Evolutionary conservation across 2,113 vertebrate species (phyloP).

Genomic region (Aptenodytes forsteri): DNA sequence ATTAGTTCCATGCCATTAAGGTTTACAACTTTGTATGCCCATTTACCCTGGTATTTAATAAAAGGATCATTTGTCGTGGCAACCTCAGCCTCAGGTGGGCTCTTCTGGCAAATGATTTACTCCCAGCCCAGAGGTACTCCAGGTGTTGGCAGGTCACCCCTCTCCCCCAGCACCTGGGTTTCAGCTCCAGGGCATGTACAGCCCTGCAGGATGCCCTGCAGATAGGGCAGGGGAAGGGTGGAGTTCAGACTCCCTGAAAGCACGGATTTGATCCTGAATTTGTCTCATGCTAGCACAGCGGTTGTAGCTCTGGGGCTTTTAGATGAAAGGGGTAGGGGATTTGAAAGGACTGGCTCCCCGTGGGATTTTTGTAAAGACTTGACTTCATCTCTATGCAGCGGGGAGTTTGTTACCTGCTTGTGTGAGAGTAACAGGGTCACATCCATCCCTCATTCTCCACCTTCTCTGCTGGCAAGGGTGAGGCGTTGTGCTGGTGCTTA

Average conservation of each 20-base stretch:
- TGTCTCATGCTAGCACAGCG: not conserved
- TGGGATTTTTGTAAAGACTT: not conserved
- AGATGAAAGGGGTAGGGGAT: not conserved
- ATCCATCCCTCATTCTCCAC: not conserved
- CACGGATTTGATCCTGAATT: not conserved
- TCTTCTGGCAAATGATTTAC: not conserved
- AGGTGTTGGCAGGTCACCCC: not conserved
- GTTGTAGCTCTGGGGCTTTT: not conserved
- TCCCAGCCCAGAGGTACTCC: not conserved
- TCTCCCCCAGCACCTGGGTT: not conserved
- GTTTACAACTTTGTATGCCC: not conserved
- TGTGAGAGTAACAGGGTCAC: not conserved
- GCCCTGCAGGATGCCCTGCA: not conserved
- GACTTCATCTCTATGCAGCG: accelerated
- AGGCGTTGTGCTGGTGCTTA: not conserved
- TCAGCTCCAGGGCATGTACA: accelerated
- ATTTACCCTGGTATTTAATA: not conserved
- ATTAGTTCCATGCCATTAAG: not conserved
- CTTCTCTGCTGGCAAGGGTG: not conserved
- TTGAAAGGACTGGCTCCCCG: not conserved
- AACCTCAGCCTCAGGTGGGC: constrained; percentile 8
- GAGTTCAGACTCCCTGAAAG: not conserved
- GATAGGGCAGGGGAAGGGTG: not conserved
- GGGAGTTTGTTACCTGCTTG: not conserved
- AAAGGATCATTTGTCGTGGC: constrained; percentile 26